Percentiles rank a stretch among this genome's conserved stretches.
Conservation (phyloP, 2,113 vertebrate species). For the Amazona guildingii region DNA sequence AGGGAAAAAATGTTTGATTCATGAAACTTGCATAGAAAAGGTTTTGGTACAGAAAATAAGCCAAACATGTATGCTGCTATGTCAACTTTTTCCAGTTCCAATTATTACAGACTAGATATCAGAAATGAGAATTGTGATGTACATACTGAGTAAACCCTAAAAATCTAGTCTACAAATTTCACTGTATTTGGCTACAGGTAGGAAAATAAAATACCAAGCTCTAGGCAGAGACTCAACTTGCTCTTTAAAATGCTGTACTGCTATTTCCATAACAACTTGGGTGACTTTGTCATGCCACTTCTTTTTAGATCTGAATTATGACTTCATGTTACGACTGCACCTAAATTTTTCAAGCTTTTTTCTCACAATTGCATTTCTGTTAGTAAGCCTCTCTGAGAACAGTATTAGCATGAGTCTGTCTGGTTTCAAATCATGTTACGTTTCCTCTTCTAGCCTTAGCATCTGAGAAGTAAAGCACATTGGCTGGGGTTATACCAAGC, state of each 20-base stretch:
- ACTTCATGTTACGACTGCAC: not conserved
- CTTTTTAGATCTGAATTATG: not conserved
- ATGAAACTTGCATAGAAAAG: not conserved
- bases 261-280: not conserved
- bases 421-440: not conserved
- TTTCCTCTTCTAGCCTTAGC: not conserved
- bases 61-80: not conserved
- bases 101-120: not conserved
- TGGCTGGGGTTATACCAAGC: not conserved
- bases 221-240: not conserved
- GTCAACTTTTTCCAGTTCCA: not conserved
- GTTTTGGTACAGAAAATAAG: not conserved
- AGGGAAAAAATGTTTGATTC: accelerated
- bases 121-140: not conserved
- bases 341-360: not conserved
- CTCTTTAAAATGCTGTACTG: not conserved
- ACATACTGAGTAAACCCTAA: not conserved
- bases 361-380: not conserved
- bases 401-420: not conserved
- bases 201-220: not conserved
- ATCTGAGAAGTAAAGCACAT: not conserved
- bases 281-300: too few species aligned
- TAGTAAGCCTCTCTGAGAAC: not conserved
- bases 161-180: not conserved
- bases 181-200: not conserved